Evolutionary conservation across 2,888 invertebrate genomes (phyloP).

Genomic region (Hydriomena furcata): DNA sequence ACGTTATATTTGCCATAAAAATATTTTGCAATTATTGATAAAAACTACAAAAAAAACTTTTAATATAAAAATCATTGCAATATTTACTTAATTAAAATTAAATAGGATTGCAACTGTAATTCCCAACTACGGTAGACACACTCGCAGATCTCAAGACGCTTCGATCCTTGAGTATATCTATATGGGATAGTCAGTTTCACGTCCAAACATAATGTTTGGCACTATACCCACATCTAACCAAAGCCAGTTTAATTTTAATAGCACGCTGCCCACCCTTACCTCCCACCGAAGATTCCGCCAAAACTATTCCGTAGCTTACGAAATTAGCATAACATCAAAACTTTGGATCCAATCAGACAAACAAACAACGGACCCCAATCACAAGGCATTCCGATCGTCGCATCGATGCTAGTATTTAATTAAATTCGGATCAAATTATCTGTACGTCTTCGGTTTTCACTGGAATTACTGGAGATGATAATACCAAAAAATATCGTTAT

Average conservation of each 20-base stretch:
- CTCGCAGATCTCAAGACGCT: no score
- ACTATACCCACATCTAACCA: no score
- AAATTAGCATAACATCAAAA: conserved; percentile 32
- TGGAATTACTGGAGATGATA: conserved; percentile 41
- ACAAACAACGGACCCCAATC: conserved; percentile 36
- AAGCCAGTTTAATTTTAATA: neutral
- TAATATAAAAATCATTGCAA: no score
- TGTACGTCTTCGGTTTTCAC: conserved; percentile 49
- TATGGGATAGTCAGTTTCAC: no score
- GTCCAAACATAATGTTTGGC: no score
- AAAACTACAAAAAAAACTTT: no score
- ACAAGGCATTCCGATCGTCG: conserved; percentile 36
- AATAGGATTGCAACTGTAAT: no score
- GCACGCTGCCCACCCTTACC: neutral
- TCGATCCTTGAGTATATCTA: no score
- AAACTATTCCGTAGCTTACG: conserved; percentile 26
- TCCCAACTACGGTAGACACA: no score
- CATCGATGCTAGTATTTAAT: conserved; percentile 70
- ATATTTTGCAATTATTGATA: no score
- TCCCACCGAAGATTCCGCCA: conserved; percentile 12
- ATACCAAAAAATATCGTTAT: conserved; percentile 19
- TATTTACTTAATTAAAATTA: no score
- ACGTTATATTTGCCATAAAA: no score
- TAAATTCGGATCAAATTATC: conserved; percentile 80
- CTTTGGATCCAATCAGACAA: conserved; percentile 31